Percentiles rank a stretch among this genome's conserved stretches.
phyloP scores from a whole-genome alignment of 1,140 invertebrate species.

The Adelges cooleyi region DNA sequence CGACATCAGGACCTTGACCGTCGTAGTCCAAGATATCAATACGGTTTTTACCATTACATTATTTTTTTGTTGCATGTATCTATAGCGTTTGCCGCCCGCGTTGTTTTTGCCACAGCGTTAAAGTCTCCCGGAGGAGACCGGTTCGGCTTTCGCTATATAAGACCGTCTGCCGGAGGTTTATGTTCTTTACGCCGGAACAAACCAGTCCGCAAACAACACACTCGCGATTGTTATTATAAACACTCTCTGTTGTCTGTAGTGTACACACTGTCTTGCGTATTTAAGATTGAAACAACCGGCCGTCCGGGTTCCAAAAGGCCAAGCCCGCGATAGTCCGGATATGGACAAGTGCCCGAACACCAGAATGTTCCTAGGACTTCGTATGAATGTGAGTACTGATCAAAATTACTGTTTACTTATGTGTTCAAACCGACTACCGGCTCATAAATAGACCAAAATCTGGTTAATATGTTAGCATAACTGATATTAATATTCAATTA shows the following conservation, averaged over 20 bases:
- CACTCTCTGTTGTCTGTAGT: constrained; percentile 4
- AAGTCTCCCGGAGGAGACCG: constrained; percentile 18
- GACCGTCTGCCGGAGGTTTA: neutral
- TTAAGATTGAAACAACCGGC: neutral
- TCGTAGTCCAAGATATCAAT: neutral
- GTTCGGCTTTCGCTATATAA: constrained; percentile 25
- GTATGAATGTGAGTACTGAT: neutral
- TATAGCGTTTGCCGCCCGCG: neutral
- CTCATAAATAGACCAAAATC: no score
- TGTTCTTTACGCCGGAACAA: constrained; percentile 19
- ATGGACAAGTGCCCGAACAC: neutral
- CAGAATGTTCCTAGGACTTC: neutral
- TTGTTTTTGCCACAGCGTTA: constrained; percentile 1
- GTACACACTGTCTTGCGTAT: neutral
- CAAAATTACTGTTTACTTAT: no score
- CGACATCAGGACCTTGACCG: constrained; percentile 20
- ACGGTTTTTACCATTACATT: constrained; percentile 9
- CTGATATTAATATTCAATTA: no score
- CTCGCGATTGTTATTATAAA: constrained; percentile 7
- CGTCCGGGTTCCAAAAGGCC: neutral
- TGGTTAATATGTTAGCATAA: no score
- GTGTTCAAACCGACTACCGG: no score
- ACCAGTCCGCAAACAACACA: constrained; percentile 26
- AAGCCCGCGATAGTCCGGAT: neutral
- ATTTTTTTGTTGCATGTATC: neutral